Percentiles rank a stretch among this genome's conserved stretches.
Evolutionary conservation across 1,140 invertebrate species (phyloP).

Genomic region (Drosophila virilis): DNA sequence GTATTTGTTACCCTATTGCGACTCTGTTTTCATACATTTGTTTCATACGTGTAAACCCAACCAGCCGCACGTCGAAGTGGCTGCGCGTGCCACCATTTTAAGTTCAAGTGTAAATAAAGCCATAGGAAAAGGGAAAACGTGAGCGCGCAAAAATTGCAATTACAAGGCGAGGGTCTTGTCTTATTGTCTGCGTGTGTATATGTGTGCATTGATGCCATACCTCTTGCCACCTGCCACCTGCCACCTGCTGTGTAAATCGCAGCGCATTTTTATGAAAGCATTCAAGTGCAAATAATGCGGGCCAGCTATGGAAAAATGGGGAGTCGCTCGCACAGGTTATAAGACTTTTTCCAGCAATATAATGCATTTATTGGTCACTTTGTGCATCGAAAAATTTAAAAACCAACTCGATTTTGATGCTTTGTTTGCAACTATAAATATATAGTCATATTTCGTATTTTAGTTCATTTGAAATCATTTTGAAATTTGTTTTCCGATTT

Average conservation of each 20-base stretch:
- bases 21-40: no score
- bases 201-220: not conserved
- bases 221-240: not conserved
- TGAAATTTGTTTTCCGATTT: not conserved
- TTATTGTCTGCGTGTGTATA: slow-evolving; percentile 17
- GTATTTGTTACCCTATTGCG: no score
- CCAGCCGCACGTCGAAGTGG: not conserved
- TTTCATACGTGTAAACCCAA: slow-evolving; percentile 5
- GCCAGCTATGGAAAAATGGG: slow-evolving; percentile 1
- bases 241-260: slow-evolving; percentile 38
- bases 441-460: not conserved
- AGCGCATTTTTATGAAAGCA: slow-evolving; percentile 59
- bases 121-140: slow-evolving; percentile 55
- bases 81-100: slow-evolving; percentile 61
- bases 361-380: slow-evolving; percentile 68
- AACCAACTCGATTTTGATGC: not conserved
- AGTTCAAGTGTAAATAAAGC: slow-evolving; percentile 75
- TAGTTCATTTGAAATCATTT: not conserved
- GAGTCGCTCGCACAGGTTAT: not conserved
- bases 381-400: not conserved
- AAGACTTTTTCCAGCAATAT: slow-evolving; percentile 39
- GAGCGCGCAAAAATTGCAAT: slow-evolving; percentile 64
- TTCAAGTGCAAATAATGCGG: slow-evolving; percentile 60
- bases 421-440: not conserved
- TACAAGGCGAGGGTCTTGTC: slow-evolving; percentile 32